These are phyloP conservation scores for Crossoptilon crossoptilon DNA, from an alignment of 2,797 vertebrate genomes.

Conservation along the genomic window DNA sequence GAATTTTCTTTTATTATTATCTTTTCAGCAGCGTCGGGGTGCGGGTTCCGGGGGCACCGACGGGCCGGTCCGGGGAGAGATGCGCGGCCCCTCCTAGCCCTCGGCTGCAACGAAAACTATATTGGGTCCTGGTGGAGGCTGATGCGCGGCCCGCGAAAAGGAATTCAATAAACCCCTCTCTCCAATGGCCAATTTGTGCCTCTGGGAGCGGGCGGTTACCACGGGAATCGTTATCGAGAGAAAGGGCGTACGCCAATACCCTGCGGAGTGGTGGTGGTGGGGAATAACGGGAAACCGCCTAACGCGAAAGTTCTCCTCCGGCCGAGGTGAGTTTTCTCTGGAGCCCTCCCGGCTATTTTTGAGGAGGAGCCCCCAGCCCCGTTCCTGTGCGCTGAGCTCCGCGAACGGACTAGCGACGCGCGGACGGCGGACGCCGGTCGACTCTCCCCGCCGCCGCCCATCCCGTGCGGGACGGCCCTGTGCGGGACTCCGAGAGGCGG, in stretches of 20 bases:
- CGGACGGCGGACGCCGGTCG: too few species aligned
- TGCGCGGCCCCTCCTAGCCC: background rate
- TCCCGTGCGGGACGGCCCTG: background rate
- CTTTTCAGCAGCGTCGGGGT: background rate
- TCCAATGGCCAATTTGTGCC: background rate
- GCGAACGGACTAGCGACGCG: background rate
- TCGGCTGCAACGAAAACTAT: slow-evolving; percentile 48
- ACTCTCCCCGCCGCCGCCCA: too few species aligned
- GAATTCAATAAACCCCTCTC: background rate
- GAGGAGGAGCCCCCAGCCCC: background rate
- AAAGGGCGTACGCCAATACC: background rate
- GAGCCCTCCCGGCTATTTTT: background rate
- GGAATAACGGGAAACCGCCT: background rate
- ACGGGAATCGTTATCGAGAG: slow-evolving; percentile 43
- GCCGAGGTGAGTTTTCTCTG: background rate
- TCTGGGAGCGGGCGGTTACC: background rate
- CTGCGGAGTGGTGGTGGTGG: background rate
- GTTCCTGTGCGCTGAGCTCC: background rate
- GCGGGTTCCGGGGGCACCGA: background rate
- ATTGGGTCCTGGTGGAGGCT: background rate
- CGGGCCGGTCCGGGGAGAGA: background rate
- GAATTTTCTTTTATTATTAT: background rate
- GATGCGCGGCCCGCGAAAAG: background rate
- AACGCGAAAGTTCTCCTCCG: background rate
- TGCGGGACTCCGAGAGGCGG: background rate